These are phyloP conservation scores for Punctoribates punctum DNA, from an alignment of 2,888 invertebrate species.

Conservation along the genomic window DNA sequence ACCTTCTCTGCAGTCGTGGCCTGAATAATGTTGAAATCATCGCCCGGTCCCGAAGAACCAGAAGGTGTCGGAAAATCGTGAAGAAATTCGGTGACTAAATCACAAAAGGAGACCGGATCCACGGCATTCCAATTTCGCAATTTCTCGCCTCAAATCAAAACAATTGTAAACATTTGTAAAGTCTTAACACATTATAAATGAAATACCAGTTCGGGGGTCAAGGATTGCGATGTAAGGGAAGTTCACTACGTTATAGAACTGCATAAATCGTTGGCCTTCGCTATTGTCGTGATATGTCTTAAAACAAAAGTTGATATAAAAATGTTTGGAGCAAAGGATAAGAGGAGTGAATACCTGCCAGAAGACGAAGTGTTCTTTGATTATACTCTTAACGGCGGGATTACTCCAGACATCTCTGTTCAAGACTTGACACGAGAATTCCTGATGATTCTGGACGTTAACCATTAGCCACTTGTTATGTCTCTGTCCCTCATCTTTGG, in stretches of 20 bases:
- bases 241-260: constrained; percentile 62
- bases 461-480: constrained; percentile 66
- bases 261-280: constrained; percentile 63
- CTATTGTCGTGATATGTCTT: constrained; percentile 58
- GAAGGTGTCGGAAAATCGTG: constrained; percentile 52
- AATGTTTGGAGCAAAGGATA: neutral
- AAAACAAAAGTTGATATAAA: neutral
- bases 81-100: constrained; percentile 54
- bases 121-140: constrained; percentile 57
- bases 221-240: constrained; percentile 65
- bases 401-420: constrained; percentile 70
- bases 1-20: neutral
- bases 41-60: constrained; percentile 49
- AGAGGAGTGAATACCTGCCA: constrained; percentile 61
- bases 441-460: constrained; percentile 66
- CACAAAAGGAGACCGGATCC: constrained; percentile 54
- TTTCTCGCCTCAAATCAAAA: constrained; percentile 56
- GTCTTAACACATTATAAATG: neutral
- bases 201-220: constrained; percentile 64
- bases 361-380: constrained; percentile 64
- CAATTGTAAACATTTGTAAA: neutral
- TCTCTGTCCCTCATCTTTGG: constrained; percentile 60
- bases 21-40: constrained; percentile 47
- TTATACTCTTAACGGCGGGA: constrained; percentile 60
- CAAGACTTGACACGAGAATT: constrained; percentile 66